Percentiles rank a stretch among this genome's conserved stretches.
Evolutionary conservation across 2,888 invertebrate genomes (phyloP).

Genomic region (Penaeus monodon): DNA sequence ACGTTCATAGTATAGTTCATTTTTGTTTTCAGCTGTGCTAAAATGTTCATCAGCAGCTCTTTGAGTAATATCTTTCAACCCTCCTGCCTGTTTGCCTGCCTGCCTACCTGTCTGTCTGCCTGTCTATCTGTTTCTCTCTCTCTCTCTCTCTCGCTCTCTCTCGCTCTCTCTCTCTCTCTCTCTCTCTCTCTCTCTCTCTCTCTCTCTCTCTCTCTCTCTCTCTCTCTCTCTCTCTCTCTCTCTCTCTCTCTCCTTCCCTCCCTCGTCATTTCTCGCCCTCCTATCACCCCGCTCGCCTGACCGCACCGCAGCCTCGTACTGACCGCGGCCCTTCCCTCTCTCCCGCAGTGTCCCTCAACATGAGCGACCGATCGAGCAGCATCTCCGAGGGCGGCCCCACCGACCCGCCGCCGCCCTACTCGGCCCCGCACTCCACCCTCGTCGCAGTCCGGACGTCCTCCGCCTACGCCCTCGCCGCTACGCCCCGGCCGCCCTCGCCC

Average conservation of each 20-base stretch:
- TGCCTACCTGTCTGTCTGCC: too few species aligned
- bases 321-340: not conserved
- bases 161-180: not conserved
- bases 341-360: slow-evolving; percentile 12
- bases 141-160: not conserved
- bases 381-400: slow-evolving; percentile 29
- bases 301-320: not conserved
- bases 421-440: slow-evolving; percentile 32
- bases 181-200: slow-evolving; percentile 25
- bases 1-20: too few species aligned
- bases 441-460: slow-evolving; percentile 40
- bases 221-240: slow-evolving; percentile 11
- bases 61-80: not conserved
- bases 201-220: slow-evolving; percentile 25
- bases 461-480: slow-evolving; percentile 22
- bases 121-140: not conserved
- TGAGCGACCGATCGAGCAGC: slow-evolving; percentile 35
- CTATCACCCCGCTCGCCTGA: not conserved
- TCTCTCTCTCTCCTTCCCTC: slow-evolving; percentile 5
- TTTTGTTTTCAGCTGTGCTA: too few species aligned
- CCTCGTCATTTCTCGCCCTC: not conserved
- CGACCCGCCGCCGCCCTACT: slow-evolving; percentile 37
- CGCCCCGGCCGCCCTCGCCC: slow-evolving; percentile 29
- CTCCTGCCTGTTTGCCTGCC: not conserved
- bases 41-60: too few species aligned